Evolutionary conservation across 1,140 invertebrate genomes (phyloP).

Genomic region (Drosophila novamexicana): DNA sequence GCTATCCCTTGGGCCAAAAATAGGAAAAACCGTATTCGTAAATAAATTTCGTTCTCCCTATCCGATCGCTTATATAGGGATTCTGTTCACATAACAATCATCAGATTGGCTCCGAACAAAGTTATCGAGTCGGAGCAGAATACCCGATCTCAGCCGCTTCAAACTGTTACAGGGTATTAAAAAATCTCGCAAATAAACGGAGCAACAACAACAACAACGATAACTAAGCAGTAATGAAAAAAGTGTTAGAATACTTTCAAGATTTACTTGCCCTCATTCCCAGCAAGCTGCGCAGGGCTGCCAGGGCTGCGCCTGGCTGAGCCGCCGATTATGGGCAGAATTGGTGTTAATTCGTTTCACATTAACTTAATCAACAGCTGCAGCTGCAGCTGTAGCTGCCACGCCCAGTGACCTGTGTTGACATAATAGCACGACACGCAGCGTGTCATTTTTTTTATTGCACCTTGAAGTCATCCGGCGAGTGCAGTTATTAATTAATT

Average conservation of each 20-base stretch:
- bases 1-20: too few species aligned
- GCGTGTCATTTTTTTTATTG: conserved; percentile 35
- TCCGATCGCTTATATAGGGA: too few species aligned
- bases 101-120: too few species aligned
- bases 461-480: conserved; percentile 38
- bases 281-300: background rate
- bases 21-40: too few species aligned
- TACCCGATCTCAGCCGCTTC: background rate
- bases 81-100: too few species aligned
- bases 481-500: conserved; percentile 54
- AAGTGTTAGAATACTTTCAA: conserved; percentile 69
- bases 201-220: conserved; percentile 16
- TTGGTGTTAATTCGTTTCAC: conserved; percentile 25
- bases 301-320: background rate
- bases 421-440: conserved; percentile 15
- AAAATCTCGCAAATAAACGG: conserved; percentile 25
- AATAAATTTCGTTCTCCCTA: too few species aligned
- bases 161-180: background rate
- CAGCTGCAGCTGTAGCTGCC: conserved; percentile 4
- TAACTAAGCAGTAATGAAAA: conserved; percentile 59
- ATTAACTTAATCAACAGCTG: conserved; percentile 48
- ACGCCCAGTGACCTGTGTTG: conserved; percentile 18
- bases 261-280: conserved; percentile 56
- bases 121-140: background rate
- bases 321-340: conserved; percentile 15